Base-by-base conservation (phyloP, 1,140 invertebrate genomes). In the Plutomurus gul region DNA sequence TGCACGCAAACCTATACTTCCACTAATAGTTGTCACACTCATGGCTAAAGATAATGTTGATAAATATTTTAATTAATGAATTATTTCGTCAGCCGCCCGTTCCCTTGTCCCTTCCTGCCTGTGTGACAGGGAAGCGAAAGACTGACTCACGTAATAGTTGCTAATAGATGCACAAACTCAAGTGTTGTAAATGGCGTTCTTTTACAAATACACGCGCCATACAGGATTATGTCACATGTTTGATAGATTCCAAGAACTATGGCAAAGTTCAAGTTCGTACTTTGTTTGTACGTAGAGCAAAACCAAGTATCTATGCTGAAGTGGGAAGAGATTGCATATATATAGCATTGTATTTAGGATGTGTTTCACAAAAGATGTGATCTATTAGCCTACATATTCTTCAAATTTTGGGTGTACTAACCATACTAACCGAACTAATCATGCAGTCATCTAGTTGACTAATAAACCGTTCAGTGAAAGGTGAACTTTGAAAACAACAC, bases 11-110 rank as follows among this genome's bases (percentile, higher is more conserved):
- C 71, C 37, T 73, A 73, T 18, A 73, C 71, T 73, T n/a, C 37
- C 20, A 73, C 71, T 73, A 27, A 73, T 73, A 25, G 71, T 73
- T 30, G 71, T 73, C 43, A 73, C 39, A 72, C 70, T 72, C 70
- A 72, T 72, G 30, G n/a, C n/a, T 2, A 43, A 8, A 10, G n/a
- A 43, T 43, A 43, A 7, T 3, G 39, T 43, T n/a, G 2, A 43
- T 43, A 13, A 13, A 43, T n/a, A 43, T 13, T 43, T 13, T n/a
- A 7, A 7, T 8, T n/a, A 43, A n/a, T 43, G 2, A 13, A 1
- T 43, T 10, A 8, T 43, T 43, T 8, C 11, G 7, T 43, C 39
- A 43, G 7, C 39, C n/a, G 7, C n/a, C 39, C 2, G 39, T 10
- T 13, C 39, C 39, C 2, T 13, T 43, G 39, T 43, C 11, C 11